These are phyloP conservation scores for Platycheirus rosarum DNA, from an alignment of 2,888 invertebrate genomes.

Conservation along the genomic window DNA sequence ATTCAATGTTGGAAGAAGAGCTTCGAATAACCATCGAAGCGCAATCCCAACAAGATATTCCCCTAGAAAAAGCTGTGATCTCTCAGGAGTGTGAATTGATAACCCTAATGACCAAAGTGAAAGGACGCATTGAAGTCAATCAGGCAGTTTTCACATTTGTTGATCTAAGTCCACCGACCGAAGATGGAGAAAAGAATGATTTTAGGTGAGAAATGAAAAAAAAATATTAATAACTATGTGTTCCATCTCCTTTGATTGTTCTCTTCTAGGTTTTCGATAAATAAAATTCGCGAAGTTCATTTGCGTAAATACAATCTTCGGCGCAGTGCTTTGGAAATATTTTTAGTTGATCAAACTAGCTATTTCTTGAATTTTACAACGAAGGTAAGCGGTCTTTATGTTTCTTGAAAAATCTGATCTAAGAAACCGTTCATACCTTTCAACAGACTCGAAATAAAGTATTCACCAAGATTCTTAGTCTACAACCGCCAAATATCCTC, in stretches of 20 bases:
- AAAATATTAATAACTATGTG: too few species aligned
- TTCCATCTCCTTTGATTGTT: neutral
- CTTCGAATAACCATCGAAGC: slow-evolving; percentile 82
- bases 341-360: slow-evolving; percentile 86
- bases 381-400: slow-evolving; percentile 82
- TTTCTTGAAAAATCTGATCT: too few species aligned
- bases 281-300: slow-evolving; percentile 86
- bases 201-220: slow-evolving; percentile 79
- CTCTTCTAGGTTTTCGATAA: slow-evolving; percentile 82
- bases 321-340: slow-evolving; percentile 86
- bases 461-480: slow-evolving; percentile 85
- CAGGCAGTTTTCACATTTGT: slow-evolving; percentile 85
- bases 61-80: slow-evolving; percentile 85
- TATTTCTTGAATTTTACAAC: slow-evolving; percentile 86
- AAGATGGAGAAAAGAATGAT: slow-evolving; percentile 83
- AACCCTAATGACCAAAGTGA: slow-evolving; percentile 85
- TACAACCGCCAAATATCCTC: slow-evolving; percentile 85
- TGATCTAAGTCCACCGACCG: slow-evolving; percentile 84
- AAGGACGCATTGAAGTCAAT: slow-evolving; percentile 86
- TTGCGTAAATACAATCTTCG: slow-evolving; percentile 86
- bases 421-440: neutral
- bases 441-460: slow-evolving; percentile 85
- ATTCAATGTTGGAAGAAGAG: slow-evolving; percentile 83
- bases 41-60: slow-evolving; percentile 82
- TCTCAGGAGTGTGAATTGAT: slow-evolving; percentile 86